phyloP scores from a whole-genome alignment of 2,113 vertebrate species.

The Rhagologus leucostigma region DNA sequence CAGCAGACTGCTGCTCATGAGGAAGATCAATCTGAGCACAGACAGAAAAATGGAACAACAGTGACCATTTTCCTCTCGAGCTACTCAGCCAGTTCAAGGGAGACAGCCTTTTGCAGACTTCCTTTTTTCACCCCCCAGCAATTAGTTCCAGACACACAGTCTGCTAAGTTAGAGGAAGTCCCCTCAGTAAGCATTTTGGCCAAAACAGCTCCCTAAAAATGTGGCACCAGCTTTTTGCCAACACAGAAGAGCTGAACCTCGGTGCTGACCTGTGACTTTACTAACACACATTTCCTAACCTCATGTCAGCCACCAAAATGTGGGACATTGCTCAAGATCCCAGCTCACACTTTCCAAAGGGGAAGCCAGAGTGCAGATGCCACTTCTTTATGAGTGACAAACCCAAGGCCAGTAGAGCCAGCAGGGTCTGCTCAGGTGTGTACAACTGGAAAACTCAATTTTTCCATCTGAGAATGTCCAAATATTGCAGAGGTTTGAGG shows the following conservation, averaged over 20 bases:
- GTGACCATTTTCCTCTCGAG: neutral
- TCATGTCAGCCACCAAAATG: neutral
- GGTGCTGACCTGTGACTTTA: neutral
- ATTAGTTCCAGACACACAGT: neutral
- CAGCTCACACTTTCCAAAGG: neutral
- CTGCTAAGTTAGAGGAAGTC: conserved; percentile 18
- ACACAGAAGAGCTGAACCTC: neutral
- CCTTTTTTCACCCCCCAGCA: neutral
- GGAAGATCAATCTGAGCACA: neutral
- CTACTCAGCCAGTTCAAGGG: neutral
- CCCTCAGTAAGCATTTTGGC: neutral
- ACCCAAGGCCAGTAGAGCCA: neutral
- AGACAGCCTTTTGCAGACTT: neutral
- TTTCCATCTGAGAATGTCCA: neutral
- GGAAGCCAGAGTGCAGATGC: neutral
- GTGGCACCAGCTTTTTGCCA: neutral
- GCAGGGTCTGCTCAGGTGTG: neutral
- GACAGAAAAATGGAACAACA: neutral
- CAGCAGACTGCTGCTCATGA: neutral
- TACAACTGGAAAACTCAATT: neutral
- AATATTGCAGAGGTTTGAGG: neutral
- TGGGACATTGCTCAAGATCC: neutral
- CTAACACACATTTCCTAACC: neutral
- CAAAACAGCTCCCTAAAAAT: neutral
- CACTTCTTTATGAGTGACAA: neutral